Base-by-base conservation (phyloP, 2,113 vertebrate genomes). In the Saccopteryx leptura region DNA sequence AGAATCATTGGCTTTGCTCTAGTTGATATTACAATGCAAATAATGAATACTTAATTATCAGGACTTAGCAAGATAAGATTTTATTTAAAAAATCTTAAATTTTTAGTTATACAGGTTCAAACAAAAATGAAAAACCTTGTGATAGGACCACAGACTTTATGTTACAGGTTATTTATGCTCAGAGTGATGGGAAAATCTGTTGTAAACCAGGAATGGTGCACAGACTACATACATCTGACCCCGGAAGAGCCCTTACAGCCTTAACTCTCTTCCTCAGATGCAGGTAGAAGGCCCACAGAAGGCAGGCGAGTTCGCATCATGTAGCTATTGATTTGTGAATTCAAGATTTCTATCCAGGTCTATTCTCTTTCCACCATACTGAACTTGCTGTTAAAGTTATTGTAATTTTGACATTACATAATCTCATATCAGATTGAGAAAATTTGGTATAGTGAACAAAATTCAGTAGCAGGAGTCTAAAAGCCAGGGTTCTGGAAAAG, bases 1-100 rank as follows among this genome's bases (percentile, higher is more conserved):
- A 68, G 17, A 90, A 72, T 80, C 23, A 61, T 85, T 96, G 88
- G 28, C 33, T 95, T 81, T 90, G 26, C 46, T 65, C 2, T 78
- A 48, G 48, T 68, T 75, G 72, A 58, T 65, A 48, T 39, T 79
- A 72, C 15, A 78, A 10, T 79, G 9, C 5, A 85, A 89, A 65
- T 60, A 74, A 92, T 28, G 6, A 24, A n/a, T 54, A 65, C 84
- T 91, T 79, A 88, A 79, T 86, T 24, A 7, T 79, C 33, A 89
- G 39, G 24, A 48, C 11, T 82, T 48, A 61, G 56, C 11, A 84
- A 58, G 81, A 52, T 28, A 54, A 26, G 7, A 76, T 58, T 54
- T 46, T 39, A 39, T 56, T 90, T 58, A 21, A n/a, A 48, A n/a
- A 48, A 79, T 1, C 8, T 93, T 75, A 12, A 92, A 48, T 2